Evolutionary conservation across 2,113 vertebrate genomes (phyloP).

Genomic region (Syngnathus scovelli): DNA sequence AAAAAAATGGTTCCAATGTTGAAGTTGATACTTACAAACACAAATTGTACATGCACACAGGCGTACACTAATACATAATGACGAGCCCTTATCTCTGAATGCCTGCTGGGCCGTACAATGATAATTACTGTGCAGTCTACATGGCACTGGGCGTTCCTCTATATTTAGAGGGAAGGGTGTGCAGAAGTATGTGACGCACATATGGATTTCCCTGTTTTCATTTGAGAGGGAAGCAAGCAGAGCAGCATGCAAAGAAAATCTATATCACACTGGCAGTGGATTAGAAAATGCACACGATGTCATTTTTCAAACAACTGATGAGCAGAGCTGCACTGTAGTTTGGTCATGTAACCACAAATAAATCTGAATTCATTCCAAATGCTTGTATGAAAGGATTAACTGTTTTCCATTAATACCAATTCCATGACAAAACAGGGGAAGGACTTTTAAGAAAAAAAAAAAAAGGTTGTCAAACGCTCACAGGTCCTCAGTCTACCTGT

Average conservation of each 20-base stretch:
- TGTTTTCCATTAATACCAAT: slow-evolving; percentile 19
- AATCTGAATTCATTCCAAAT: slow-evolving; percentile 41
- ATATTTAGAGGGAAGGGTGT: slow-evolving; percentile 24
- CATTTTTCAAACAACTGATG: neutral
- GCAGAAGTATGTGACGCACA: slow-evolving; percentile 10
- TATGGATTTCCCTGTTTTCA: slow-evolving; percentile 23
- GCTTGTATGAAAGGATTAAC: slow-evolving; percentile 17
- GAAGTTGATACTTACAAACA: neutral
- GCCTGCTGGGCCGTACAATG: slow-evolving; percentile 42
- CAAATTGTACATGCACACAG: neutral
- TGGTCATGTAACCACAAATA: slow-evolving; percentile 54
- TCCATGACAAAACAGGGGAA: slow-evolving; percentile 49
- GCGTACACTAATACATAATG: neutral
- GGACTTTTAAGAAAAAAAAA: slow-evolving; percentile 32
- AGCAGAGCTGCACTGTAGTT: slow-evolving; percentile 19
- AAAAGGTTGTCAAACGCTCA: slow-evolving; percentile 68
- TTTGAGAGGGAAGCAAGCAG: slow-evolving; percentile 7
- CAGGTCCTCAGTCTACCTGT: slow-evolving; percentile 78
- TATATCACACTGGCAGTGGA: slow-evolving; percentile 1
- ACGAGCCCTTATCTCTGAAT: slow-evolving; percentile 47
- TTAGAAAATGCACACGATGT: slow-evolving; percentile 2
- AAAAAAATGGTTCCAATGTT: no score
- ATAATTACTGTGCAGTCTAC: slow-evolving; percentile 40
- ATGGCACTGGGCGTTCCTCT: slow-evolving; percentile 27
- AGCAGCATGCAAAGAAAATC: slow-evolving; percentile 36